phyloP scores from a whole-genome alignment of 2,888 invertebrate genomes.

The Brachyptera risi region DNA sequence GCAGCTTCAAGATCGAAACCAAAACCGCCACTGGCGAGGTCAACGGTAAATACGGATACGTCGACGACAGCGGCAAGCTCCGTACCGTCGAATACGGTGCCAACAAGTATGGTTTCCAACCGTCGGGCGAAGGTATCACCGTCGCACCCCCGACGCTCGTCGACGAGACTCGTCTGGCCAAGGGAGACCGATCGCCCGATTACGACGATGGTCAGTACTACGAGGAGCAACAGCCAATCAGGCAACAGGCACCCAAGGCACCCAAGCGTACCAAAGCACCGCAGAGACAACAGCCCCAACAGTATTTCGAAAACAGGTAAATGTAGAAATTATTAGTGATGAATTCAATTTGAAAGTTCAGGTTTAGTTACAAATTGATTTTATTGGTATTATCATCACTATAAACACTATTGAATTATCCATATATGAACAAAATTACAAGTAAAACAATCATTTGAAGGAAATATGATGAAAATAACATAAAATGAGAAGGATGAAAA shows the following conservation, averaged over 20 bases:
- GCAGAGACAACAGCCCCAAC: constrained; percentile 34
- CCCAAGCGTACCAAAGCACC: constrained; percentile 39
- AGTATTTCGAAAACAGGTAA: constrained; percentile 19
- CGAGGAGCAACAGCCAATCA: constrained; percentile 31
- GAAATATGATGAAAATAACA: too few relatives aligned
- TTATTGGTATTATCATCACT: too few relatives aligned
- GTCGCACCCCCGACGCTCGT: constrained; percentile 54
- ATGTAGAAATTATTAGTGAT: neutral
- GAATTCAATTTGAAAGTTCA: too few relatives aligned
- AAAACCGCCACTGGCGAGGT: constrained; percentile 77
- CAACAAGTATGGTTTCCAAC: constrained; percentile 83
- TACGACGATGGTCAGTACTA: constrained; percentile 37
- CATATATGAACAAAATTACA: too few relatives aligned
- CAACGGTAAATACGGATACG: constrained; percentile 87
- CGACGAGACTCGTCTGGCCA: constrained; percentile 42
- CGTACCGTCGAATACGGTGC: constrained; percentile 86
- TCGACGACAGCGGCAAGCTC: constrained; percentile 74
- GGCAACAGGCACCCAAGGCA: constrained; percentile 34
- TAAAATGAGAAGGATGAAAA: too few relatives aligned
- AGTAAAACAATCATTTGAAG: too few relatives aligned
- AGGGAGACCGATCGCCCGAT: constrained; percentile 23
- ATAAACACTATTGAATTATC: too few relatives aligned
- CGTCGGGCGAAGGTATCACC: constrained; percentile 80
- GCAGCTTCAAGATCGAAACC: constrained; percentile 86
- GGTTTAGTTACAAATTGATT: too few relatives aligned